phyloP scores from a whole-genome alignment of 2,797 vertebrate species.

The Xiphophorus birchmanni region DNA sequence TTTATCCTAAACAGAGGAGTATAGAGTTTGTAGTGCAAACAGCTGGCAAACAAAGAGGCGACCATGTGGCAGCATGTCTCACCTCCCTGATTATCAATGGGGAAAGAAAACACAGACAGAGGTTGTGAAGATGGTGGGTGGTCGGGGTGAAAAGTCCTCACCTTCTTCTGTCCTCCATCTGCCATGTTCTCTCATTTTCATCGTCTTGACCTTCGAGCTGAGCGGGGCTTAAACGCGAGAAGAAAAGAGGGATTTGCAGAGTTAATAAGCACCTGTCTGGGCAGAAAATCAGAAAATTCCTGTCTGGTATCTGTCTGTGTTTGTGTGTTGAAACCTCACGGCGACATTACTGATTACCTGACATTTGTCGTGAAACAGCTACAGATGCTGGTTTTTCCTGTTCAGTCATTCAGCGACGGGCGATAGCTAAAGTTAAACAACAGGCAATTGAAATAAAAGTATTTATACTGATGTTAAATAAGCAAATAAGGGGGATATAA shows the following conservation, averaged over 20 bases:
- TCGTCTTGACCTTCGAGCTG: slow-evolving; percentile 54
- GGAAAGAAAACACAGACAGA: slow-evolving; percentile 4
- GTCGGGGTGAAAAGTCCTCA: slow-evolving; percentile 51
- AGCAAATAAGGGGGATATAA: background rate
- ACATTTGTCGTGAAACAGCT: slow-evolving; percentile 63
- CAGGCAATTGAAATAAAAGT: slow-evolving; percentile 34
- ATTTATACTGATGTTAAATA: background rate
- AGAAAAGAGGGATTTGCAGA: slow-evolving; percentile 59
- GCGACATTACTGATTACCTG: slow-evolving; percentile 57
- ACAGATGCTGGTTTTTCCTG: slow-evolving; percentile 68
- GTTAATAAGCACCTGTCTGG: slow-evolving; percentile 72
- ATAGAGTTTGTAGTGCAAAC: slow-evolving; percentile 36
- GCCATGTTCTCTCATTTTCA: slow-evolving; percentile 41
- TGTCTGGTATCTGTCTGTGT: slow-evolving; percentile 31
- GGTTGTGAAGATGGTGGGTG: slow-evolving; percentile 50
- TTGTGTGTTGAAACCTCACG: slow-evolving; percentile 28
- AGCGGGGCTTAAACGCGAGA: slow-evolving; percentile 37
- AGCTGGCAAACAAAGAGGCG: slow-evolving; percentile 21
- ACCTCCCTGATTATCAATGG: slow-evolving; percentile 16
- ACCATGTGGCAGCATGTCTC: slow-evolving; percentile 13
- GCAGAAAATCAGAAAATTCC: background rate
- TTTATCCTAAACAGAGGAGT: slow-evolving; percentile 44
- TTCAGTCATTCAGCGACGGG: slow-evolving; percentile 25
- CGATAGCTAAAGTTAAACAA: slow-evolving; percentile 30
- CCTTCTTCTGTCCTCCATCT: slow-evolving; percentile 25